Evolutionary conservation across 2,888 invertebrate species (phyloP), one percentile per base, ranked within the genome.

Genomic region (Drosophila subquinaria): DNA sequence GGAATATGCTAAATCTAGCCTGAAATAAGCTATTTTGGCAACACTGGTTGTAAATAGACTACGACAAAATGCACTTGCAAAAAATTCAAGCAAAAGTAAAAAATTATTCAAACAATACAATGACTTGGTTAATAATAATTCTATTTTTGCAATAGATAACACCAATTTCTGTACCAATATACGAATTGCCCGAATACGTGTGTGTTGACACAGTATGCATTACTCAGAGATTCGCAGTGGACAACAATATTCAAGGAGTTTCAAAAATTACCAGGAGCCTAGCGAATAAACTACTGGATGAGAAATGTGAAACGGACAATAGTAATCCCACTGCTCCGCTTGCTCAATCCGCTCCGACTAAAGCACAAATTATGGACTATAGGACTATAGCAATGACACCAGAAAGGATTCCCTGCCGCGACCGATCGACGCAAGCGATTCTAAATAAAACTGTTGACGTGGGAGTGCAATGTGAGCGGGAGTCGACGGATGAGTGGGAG

Each of bases 381-480:
- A 0, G 30, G 20, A 47, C 4, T 33, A 27, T 6, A 0, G 2
- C 13, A 36, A 13, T 23, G 35, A 33, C 42, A 13, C 10, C 2
- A 9, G 42, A n/a, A 2, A 1, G 3, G 3, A 35, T 5, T 11
- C 81, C 74, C 4, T 9, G n/a, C 1, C 72, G 79, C 2, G 42
- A 9, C 3, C 72, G 79, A 11, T 15, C 23, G 5, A 8, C 68
- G 0, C 82, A 82, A 62, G 70, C 80, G 5, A 63, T 50, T 0
- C 0, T 2, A 0, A 36, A 10, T 6, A 0, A 0, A 3, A 68
- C 57, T 1, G 20, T 6, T 2, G 70, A 83, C 17, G 36, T 79
- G n/a, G 83, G 65, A 4, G 63, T 83, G 10, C 90, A 90, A 69
- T 90, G 90, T 40, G 43, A 73, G 4, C 20, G 69, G 3, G 68